These are phyloP conservation scores for Sylvicola fuscatus DNA, from an alignment of 2,888 invertebrate species.

Conservation along the genomic window DNA sequence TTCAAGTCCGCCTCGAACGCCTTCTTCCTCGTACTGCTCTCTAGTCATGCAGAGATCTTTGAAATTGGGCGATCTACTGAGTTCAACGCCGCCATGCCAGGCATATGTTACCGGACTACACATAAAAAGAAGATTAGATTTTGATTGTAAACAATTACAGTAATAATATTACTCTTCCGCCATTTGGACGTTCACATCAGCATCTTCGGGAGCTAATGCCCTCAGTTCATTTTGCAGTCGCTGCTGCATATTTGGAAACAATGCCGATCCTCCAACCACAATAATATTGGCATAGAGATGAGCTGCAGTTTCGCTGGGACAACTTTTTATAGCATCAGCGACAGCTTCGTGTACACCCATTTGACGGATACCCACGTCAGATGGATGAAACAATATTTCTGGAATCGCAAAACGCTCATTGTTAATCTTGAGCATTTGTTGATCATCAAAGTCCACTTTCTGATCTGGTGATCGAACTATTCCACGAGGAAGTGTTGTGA, in stretches of 20 bases:
- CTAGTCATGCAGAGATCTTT: slow-evolving; percentile 50
- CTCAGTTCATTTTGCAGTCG: slow-evolving; percentile 59
- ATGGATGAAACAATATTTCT: slow-evolving; percentile 84
- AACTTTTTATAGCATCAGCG: slow-evolving; percentile 49
- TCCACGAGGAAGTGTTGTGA: slow-evolving; percentile 71
- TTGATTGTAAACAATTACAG: slow-evolving; percentile 2
- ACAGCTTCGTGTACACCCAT: slow-evolving; percentile 89
- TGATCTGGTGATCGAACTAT: slow-evolving; percentile 27
- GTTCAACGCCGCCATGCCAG: slow-evolving; percentile 70
- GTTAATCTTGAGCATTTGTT: slow-evolving; percentile 67
- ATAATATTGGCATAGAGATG: slow-evolving; percentile 67
- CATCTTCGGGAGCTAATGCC: slow-evolving; percentile 54
- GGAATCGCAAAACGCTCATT: slow-evolving; percentile 92
- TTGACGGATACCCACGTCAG: slow-evolving; percentile 76
- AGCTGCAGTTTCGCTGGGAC: slow-evolving; percentile 52
- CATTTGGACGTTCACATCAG: slow-evolving; percentile 48
- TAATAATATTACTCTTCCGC: slow-evolving; percentile 37
- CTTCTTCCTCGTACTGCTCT: slow-evolving; percentile 80
- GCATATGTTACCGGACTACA: slow-evolving; percentile 59
- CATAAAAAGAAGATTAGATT: neutral
- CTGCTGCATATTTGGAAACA: slow-evolving; percentile 69
- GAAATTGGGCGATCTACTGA: slow-evolving; percentile 55
- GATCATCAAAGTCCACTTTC: slow-evolving; percentile 29
- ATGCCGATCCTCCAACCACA: slow-evolving; percentile 58
- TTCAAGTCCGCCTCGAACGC: slow-evolving; percentile 35